Evolutionary conservation across 1,140 invertebrate species (phyloP).

Genomic region (Drosophila trapezifrons): DNA sequence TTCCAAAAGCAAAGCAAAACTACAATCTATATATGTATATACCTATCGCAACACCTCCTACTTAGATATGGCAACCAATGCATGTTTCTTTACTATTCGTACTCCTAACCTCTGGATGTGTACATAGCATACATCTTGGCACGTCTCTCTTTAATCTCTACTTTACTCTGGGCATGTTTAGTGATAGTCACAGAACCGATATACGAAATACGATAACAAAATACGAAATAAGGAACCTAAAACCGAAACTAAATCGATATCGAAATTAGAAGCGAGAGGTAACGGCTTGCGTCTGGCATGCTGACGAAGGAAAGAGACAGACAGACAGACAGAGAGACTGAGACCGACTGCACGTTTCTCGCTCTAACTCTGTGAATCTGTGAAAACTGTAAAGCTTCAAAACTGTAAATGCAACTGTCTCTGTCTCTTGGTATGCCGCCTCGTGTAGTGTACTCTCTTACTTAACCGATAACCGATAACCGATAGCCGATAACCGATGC

Average conservation of each 20-base stretch:
- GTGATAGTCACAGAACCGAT: constrained; percentile 55
- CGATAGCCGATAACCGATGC: constrained; percentile 16
- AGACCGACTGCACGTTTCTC: constrained; percentile 44
- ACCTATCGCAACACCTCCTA: constrained; percentile 50
- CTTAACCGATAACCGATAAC: constrained; percentile 7
- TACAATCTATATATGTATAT: constrained; percentile 54
- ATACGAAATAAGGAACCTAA: background rate
- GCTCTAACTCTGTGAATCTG: constrained; percentile 8
- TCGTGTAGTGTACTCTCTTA: constrained; percentile 33
- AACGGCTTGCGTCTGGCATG: constrained; percentile 19
- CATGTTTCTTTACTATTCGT: constrained; percentile 63
- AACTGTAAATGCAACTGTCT: constrained; percentile 35
- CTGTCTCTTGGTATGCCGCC: constrained; percentile 41
- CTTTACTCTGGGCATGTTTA: constrained; percentile 60
- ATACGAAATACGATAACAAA: constrained; percentile 13
- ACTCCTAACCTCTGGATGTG: constrained; percentile 47
- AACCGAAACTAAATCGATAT: background rate
- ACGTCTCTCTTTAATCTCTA: constrained; percentile 51
- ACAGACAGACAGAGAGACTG: constrained; percentile 26
- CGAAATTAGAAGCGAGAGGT: constrained; percentile 10
- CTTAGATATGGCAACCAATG: constrained; percentile 60
- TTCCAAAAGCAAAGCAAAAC: constrained; percentile 73
- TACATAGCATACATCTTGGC: constrained; percentile 48
- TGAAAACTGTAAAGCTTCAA: background rate
- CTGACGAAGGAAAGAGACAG: constrained; percentile 17